Base-by-base conservation (phyloP, 2,113 vertebrate species). In the Paralichthys olivaceus region DNA sequence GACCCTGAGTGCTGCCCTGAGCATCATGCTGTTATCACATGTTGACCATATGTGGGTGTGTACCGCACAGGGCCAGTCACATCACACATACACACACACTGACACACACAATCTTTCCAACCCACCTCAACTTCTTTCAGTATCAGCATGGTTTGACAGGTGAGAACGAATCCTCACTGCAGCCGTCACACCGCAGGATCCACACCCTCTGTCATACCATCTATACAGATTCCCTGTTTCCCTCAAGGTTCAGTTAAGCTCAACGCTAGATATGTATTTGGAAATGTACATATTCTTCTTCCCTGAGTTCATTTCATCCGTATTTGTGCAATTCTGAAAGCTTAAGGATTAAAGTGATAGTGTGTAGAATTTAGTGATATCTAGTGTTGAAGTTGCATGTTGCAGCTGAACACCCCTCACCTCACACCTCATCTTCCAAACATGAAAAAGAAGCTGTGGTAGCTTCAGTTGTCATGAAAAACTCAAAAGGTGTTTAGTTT, bases 101-200 rank as follows among this genome's bases (percentile, higher is more conserved):
- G 4, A 43, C 13, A 12, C 23, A 58, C 66, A 53, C 62, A 26
- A 15, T 25, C 68, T 0, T 25, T n/a, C 51, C 20, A 12, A 54
- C 26, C 20, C 15, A 2, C 20, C 26, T 29, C 49, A 22, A 71
- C 19, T 13, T 45, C 54, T 45, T 22, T 65, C 72, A 58, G 73
- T 37, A 72, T 61, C 60, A 61, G 72, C 23, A 13, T 7, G 55
- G 45, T 66, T 22, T 85, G 75, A 85, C 75, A 84, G 75, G 75
- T 77, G 82, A 70, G 77, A 80, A 73, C 64, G 63, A 70, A 54
- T 59, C 56, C 40, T 72, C 62, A 62, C 17, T 7, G 20, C 17
- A 53, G 14, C 19, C 22, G n/a, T 22, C 22, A n/a, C 40, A 4
- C 12, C 40, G 13, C 12, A 43, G 12, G 14, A 43, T 43, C 13